Evolutionary conservation across 1,140 invertebrate genomes (phyloP), one percentile per base, ranked within the genome.

Genomic region (Apolygus lucorum): DNA sequence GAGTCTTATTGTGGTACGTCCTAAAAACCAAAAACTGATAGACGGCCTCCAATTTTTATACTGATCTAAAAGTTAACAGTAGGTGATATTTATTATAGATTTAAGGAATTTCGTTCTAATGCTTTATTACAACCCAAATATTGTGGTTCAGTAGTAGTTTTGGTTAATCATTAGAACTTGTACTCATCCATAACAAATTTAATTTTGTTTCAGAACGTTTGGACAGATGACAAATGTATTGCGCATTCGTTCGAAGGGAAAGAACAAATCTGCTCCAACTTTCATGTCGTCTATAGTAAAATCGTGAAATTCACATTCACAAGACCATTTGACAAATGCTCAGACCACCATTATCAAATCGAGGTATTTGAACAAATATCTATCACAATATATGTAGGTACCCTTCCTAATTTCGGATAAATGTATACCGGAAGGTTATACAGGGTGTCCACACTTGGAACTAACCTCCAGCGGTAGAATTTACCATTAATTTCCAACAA

Each of bases 281-380:
- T 91, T 74, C 13, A 63, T n/a, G 83, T 86, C 73, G 77, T 75
- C 72, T 80, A 84, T 71, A 80, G 82, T 34, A 83, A 85, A 70
- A 75, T 83, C 2, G 82, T 85, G 21, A 88, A 85, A 74, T 84
- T 95, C 76, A 84, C 86, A 0, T 96, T 93, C 76, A 81, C 85
- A 1, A 82, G 94, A 68, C 86, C 88, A 76, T 96, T 97, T 75
- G 90, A 95, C 72, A 98, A 95, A 2, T 98, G 96, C 76, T 95
- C 98, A 78, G 79, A 84, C 13, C 78, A 89, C 22, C 95, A 98
- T 80, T 94, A 98, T 75, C 78, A 91, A 0, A 89, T 99, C 68
- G 89, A 95, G 80, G 90, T 90, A 80, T 82, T 78, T 74, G 52
- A 34, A 72, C 65, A 17, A 49, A 49, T 49, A 49, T 49, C 26